These are phyloP conservation scores for Menura novaehollandiae DNA, from an alignment of 2,113 vertebrate species.

Conservation along the genomic window DNA sequence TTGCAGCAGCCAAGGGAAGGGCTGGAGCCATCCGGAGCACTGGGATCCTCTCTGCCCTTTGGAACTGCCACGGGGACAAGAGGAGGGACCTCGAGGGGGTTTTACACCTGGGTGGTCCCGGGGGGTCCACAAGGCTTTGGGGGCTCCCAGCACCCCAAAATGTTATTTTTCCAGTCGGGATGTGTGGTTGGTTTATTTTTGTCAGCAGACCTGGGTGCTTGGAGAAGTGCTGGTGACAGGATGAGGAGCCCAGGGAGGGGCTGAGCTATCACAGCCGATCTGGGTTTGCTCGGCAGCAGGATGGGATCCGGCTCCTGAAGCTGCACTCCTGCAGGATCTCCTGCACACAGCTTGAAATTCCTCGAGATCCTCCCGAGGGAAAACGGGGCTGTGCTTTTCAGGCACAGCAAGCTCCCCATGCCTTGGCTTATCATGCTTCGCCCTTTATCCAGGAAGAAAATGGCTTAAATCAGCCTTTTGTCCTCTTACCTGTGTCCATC, in stretches of 20 bases:
- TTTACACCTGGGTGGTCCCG: not conserved
- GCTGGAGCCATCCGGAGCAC: accelerated
- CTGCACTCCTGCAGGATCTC: not conserved
- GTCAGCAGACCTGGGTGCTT: not conserved
- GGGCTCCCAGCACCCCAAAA: not conserved
- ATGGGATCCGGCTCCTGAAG: not conserved
- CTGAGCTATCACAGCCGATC: accelerated
- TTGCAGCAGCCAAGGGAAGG: slow-evolving; percentile 17
- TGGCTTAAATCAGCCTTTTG: not conserved
- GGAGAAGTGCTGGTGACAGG: accelerated
- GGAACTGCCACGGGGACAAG: not conserved
- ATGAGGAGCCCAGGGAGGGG: not conserved
- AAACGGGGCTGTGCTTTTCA: not conserved
- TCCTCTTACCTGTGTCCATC: not conserved
- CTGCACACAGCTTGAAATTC: not conserved
- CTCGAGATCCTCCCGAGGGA: not conserved
- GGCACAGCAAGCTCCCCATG: accelerated
- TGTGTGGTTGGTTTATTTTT: not conserved
- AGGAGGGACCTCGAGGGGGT: accelerated
- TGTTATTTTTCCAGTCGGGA: accelerated
- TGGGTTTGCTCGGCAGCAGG: accelerated
- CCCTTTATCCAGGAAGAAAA: accelerated
- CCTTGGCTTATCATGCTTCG: accelerated
- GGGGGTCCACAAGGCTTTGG: not conserved
- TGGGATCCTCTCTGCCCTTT: not conserved